Evolutionary conservation across 2,113 vertebrate species (phyloP), one percentile per base, ranked within the genome.

Genomic region (Podocnemis expansa): DNA sequence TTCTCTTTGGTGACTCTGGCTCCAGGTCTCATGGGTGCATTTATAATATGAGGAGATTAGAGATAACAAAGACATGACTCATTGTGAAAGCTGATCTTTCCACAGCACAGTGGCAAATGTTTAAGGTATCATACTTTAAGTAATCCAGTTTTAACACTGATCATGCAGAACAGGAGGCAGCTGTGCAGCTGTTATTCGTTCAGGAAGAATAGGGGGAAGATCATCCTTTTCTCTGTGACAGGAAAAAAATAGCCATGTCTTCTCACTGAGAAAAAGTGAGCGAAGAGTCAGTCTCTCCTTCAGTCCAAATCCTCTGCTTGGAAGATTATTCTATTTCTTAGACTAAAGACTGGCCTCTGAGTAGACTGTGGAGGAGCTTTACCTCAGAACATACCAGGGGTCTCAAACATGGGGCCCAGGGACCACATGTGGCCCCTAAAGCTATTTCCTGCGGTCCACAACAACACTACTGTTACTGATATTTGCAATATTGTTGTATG

Each of bases 121-220:
- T 78, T 84, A 75, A 80, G 80, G 87, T 60, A 52, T 38, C 54
- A 75, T 47, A 60, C 52, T 87, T 85, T 93, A 93, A 80, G 55
- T 91, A 95, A 89, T 73, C 31, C 34, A 89, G 43, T 89, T 94
- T 91, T 76, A 80, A 85, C 41, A 86, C 78, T 91, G 63, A 82
- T 80, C 52, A 52, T 24, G 38, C 3, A 16, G 83, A 93, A 93
- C 83, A 93, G 80, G 84, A 85, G 83, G 63, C 49, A 67, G 79
- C 56, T 84, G 55, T 58, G 60, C 58, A 91, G 75, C 54, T 95
- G 38, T 76, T n/a, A 82, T 87, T 93, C 70, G 80, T 91, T 95
- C 63, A 80, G 78, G 27, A 88, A 86, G n/a, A 89, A 80, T 6
- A 93, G 51, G 70, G 78, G 11, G 29, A 38, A 88, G 84, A 93